A percentile compares a stretch with the other conserved stretches of the same genome.
These are phyloP conservation scores for Andrena trimmerana DNA, from an alignment of 2,888 invertebrate genomes.

Conservation along the genomic window DNA sequence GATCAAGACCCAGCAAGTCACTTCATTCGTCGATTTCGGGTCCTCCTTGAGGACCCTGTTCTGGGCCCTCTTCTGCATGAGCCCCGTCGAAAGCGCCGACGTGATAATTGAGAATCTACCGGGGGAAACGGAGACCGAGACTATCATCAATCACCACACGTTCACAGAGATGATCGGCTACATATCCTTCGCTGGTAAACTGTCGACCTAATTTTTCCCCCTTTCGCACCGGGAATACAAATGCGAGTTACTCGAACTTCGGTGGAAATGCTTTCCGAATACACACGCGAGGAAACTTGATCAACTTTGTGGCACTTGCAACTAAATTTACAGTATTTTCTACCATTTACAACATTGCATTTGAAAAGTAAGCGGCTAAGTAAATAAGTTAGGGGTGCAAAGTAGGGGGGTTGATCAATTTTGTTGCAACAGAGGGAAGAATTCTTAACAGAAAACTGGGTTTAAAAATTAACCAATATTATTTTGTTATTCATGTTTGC, in stretches of 20 bases:
- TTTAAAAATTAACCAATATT: too few relatives aligned
- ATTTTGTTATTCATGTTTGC: too few relatives aligned
- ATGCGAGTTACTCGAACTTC: background rate
- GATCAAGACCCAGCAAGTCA: slow-evolving; percentile 87
- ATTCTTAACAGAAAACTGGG: too few relatives aligned
- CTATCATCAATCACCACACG: slow-evolving; percentile 86
- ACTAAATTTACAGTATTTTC: background rate
- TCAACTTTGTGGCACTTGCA: background rate
- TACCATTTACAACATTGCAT: background rate
- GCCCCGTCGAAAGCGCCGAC: slow-evolving; percentile 88
- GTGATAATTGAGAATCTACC: slow-evolving; percentile 88
- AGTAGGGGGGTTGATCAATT: too few relatives aligned
- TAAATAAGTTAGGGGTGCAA: too few relatives aligned
- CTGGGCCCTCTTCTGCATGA: slow-evolving; percentile 90
- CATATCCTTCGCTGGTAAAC: slow-evolving; percentile 87
- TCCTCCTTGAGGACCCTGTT: slow-evolving; percentile 89
- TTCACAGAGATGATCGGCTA: slow-evolving; percentile 90
- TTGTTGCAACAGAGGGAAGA: too few relatives aligned
- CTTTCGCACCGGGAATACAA: background rate
- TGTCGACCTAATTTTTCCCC: background rate
- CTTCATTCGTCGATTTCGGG: slow-evolving; percentile 87
- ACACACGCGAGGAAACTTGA: too few relatives aligned
- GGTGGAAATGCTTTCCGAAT: background rate
- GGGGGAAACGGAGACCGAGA: slow-evolving; percentile 84
- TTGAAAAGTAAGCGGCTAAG: too few relatives aligned